These are phyloP conservation scores for Volucella inflata DNA, from an alignment of 2,888 invertebrate genomes.

Conservation along the genomic window DNA sequence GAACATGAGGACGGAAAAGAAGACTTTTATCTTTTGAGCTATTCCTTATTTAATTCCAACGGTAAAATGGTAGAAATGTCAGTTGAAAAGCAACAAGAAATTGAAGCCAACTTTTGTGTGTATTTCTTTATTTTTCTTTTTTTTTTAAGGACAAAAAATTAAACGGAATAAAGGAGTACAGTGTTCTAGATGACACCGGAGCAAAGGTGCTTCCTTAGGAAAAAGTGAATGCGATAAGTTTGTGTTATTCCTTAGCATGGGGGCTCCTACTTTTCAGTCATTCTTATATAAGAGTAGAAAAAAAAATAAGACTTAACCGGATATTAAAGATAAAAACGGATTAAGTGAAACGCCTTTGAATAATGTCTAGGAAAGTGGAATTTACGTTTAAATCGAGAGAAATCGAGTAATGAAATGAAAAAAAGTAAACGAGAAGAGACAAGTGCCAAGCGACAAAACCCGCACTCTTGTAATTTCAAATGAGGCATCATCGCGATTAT, in stretches of 20 bases:
- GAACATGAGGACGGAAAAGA: neutral
- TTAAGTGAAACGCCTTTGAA: constrained; percentile 55
- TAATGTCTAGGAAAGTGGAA: constrained; percentile 37
- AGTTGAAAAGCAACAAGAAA: constrained; percentile 36
- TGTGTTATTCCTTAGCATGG: neutral
- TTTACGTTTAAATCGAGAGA: constrained; percentile 28
- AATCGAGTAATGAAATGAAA: constrained; percentile 16
- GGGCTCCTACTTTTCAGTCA: constrained; percentile 5
- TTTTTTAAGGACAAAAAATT: constrained; percentile 21
- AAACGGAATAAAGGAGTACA: constrained; percentile 31
- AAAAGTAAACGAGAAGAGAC: neutral
- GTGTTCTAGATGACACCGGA: constrained; percentile 14
- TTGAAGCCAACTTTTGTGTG: constrained; percentile 38
- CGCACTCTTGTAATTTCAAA: too few relatives aligned
- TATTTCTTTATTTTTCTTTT: too few relatives aligned
- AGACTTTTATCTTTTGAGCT: constrained; percentile 52
- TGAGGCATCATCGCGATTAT: too few relatives aligned
- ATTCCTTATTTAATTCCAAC: constrained; percentile 56
- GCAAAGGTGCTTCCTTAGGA: constrained; percentile 21
- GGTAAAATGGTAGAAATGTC: constrained; percentile 45
- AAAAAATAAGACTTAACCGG: constrained; percentile 51
- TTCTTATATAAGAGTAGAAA: neutral
- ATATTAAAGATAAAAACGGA: constrained; percentile 73
- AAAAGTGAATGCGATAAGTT: constrained; percentile 38
- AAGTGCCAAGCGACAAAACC: too few relatives aligned